A percentile compares a stretch with the other conserved stretches of the same genome.
Conservation (phyloP, 2,888 invertebrate genomes). For the Nasonovia ribisnigri region DNA sequence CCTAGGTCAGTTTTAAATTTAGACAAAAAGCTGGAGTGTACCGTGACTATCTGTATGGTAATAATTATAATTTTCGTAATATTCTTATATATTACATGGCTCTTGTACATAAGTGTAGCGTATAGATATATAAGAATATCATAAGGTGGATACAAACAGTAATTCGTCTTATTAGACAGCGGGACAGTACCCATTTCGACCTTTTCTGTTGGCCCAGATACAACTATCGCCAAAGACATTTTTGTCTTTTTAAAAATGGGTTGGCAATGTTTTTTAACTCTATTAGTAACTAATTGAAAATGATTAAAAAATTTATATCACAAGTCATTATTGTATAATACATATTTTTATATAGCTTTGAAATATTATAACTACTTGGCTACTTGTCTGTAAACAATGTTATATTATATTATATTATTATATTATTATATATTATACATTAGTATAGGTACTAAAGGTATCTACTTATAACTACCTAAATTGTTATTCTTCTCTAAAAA, state of each 20-base stretch:
- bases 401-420: no score
- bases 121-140: not conserved
- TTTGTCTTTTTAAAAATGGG: not conserved
- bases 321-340: not conserved
- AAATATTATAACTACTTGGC: not conserved
- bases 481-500: not conserved
- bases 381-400: not conserved
- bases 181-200: not conserved
- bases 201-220: not conserved
- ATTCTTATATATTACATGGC: not conserved
- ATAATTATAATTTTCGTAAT: not conserved
- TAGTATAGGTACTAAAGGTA: no score
- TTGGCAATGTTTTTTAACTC: not conserved
- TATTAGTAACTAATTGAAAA: not conserved
- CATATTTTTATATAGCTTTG: not conserved
- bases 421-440: no score
- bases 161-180: not conserved
- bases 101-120: not conserved
- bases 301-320: not conserved
- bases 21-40: not conserved
- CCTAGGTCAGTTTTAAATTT: not conserved
- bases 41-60: not conserved
- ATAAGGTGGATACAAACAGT: not conserved
- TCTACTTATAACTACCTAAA: no score
- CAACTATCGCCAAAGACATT: not conserved